phyloP scores from a whole-genome alignment of 2,113 vertebrate genomes.

The Stigmatopora argus region DNA sequence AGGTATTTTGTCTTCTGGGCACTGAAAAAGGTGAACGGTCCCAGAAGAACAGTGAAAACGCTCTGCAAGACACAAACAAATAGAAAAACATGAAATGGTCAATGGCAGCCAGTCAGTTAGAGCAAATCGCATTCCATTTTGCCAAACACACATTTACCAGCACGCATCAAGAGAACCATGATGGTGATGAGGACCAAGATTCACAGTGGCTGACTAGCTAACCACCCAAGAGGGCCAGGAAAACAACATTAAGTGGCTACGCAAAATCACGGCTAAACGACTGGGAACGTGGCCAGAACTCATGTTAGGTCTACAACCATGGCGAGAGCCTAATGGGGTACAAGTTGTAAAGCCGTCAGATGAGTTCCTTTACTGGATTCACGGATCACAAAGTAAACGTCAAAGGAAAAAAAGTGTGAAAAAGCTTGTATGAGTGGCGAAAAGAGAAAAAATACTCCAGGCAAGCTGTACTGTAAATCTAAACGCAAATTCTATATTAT shows the following conservation, averaged over 20 bases:
- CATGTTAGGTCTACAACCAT: background rate
- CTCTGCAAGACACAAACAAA: slow-evolving; percentile 61
- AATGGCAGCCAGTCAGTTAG: background rate
- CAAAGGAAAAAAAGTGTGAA: background rate
- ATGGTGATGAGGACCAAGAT: background rate
- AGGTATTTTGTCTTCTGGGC: slow-evolving; percentile 99
- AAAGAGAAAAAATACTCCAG: background rate
- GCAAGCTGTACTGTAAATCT: no score
- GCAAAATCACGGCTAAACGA: background rate
- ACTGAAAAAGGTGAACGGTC: slow-evolving; percentile 96
- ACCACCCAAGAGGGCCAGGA: background rate
- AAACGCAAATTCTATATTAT: no score
- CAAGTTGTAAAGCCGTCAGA: background rate
- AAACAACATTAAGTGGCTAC: background rate
- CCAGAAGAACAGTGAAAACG: slow-evolving; percentile 81
- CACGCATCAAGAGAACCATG: background rate
- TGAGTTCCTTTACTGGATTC: background rate
- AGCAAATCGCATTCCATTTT: background rate
- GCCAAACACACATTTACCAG: background rate
- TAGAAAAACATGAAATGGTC: background rate
- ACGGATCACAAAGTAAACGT: background rate
- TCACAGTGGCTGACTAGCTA: background rate
- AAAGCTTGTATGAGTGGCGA: background rate
- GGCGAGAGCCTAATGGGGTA: background rate
- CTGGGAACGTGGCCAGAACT: background rate